These are phyloP conservation scores for Seira ritae DNA, from an alignment of 2,888 invertebrate genomes.

Conservation along the genomic window DNA sequence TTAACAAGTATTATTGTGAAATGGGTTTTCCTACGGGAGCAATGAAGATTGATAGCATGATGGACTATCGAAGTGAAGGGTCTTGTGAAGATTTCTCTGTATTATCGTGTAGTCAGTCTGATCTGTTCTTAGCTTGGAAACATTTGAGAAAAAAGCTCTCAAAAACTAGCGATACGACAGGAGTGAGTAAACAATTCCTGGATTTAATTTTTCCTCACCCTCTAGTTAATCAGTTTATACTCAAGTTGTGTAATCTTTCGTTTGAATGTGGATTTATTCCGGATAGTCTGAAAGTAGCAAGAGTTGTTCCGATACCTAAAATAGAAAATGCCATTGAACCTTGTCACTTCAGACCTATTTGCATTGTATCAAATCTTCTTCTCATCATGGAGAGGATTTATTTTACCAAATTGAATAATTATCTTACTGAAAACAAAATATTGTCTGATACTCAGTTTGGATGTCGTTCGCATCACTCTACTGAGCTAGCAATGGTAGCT, in stretches of 20 bases:
- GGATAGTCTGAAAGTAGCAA: slow-evolving; percentile 6
- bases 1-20: slow-evolving; percentile 47
- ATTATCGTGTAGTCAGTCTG: not conserved
- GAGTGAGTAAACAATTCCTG: slow-evolving; percentile 31
- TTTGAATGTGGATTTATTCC: slow-evolving; percentile 25
- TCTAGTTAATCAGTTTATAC: not conserved
- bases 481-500: slow-evolving; percentile 43
- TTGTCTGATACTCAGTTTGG: slow-evolving; percentile 36
- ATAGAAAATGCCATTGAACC: not conserved
- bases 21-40: slow-evolving; percentile 20
- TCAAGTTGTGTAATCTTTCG: not conserved
- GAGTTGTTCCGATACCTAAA: slow-evolving; percentile 38
- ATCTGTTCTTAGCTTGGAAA: slow-evolving; percentile 31
- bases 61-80: not conserved
- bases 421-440: not conserved
- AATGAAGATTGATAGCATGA: not conserved
- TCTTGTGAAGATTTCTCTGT: slow-evolving; percentile 15
- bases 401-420: not conserved
- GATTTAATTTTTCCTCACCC: slow-evolving; percentile 25
- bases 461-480: slow-evolving; percentile 33
- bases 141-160: slow-evolving; percentile 2
- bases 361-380: slow-evolving; percentile 28
- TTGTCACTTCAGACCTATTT: slow-evolving; percentile 38
- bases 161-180: slow-evolving; percentile 22
- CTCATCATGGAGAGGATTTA: slow-evolving; percentile 39